A percentile compares a stretch with the other conserved stretches of the same genome.
phyloP scores from a whole-genome alignment of 2,888 invertebrate species.

The Euspilapteryx auroguttella region DNA sequence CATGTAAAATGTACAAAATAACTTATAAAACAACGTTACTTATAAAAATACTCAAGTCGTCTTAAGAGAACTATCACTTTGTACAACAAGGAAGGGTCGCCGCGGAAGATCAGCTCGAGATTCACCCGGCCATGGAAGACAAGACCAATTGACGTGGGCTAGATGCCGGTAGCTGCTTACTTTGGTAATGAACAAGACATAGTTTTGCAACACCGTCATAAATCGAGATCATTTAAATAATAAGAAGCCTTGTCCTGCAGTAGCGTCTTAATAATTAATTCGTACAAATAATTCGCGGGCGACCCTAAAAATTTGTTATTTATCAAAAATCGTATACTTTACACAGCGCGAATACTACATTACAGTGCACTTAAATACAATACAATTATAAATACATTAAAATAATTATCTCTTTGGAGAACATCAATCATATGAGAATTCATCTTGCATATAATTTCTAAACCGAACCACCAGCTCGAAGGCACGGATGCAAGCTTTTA shows the following conservation, averaged over 20 bases:
- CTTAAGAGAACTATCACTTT: constrained; percentile 61
- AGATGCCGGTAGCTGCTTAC: too few species aligned
- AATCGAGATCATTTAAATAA: too few species aligned
- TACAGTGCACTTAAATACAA: constrained; percentile 23
- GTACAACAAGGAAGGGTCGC: constrained; percentile 42
- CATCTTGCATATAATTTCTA: too few species aligned
- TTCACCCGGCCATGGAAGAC: constrained; percentile 8
- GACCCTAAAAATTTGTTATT: constrained; percentile 23
- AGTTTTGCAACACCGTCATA: too few species aligned
- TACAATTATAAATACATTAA: not conserved
- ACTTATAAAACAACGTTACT: constrained; percentile 53
- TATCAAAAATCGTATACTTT: constrained; percentile 49
- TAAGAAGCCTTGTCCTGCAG: too few species aligned
- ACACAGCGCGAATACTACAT: constrained; percentile 43
- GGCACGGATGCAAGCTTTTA: constrained; percentile 46
- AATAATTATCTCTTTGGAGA: constrained; percentile 45
- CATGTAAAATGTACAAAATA: constrained; percentile 56
- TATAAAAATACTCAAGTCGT: constrained; percentile 58
- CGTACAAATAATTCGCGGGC: too few species aligned
- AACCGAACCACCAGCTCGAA: constrained; percentile 46
- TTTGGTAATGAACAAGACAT: too few species aligned
- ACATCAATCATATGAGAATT: too few species aligned
- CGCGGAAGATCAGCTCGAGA: constrained; percentile 35
- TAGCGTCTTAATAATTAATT: too few species aligned
- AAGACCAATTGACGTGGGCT: too few species aligned